Conservation (phyloP, 1,140 invertebrate genomes). For the Drepana arcuata region DNA sequence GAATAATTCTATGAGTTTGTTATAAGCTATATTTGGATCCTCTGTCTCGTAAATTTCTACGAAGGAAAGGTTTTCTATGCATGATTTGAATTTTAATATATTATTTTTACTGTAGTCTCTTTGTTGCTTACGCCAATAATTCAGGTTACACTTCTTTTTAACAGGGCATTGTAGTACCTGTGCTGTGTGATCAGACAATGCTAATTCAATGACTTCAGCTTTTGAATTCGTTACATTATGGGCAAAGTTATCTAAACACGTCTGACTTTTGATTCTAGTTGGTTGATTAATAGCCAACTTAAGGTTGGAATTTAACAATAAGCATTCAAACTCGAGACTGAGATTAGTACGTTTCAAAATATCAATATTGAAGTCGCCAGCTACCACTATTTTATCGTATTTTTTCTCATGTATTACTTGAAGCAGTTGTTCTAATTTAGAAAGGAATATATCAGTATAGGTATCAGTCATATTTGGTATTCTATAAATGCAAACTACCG, state of each 20-base stretch:
- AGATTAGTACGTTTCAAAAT: conserved; percentile 7
- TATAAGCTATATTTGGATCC: conserved; percentile 9
- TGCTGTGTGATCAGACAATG: conserved; percentile 12
- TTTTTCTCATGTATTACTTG: background rate
- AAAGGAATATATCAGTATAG: conserved; percentile 7
- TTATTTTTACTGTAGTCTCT: conserved; percentile 11
- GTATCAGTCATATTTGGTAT: conserved; percentile 8
- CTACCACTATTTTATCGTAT: conserved; percentile 6
- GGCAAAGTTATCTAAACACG: conserved; percentile 18
- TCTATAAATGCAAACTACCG: conserved; percentile 18
- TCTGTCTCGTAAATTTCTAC: conserved; percentile 4
- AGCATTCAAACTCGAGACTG: conserved; percentile 5
- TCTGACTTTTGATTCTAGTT: conserved; percentile 9
- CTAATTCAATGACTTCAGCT: conserved; percentile 11
- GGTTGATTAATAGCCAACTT: conserved; percentile 12
- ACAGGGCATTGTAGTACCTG: conserved; percentile 7
- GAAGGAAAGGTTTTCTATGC: conserved; percentile 8
- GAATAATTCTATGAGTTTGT: conserved; percentile 9
- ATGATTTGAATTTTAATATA: conserved; percentile 14
- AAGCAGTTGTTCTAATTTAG: conserved; percentile 4
- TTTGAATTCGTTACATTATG: conserved; percentile 5
- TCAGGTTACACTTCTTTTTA: conserved; percentile 2
- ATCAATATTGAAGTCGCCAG: conserved; percentile 17
- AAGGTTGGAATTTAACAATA: conserved; percentile 11
- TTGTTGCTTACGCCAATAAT: conserved; percentile 5